Percentiles rank a stretch among this genome's conserved stretches.
Evolutionary conservation across 1,140 invertebrate genomes (phyloP).

Genomic region (Drosophila pseudoobscura): DNA sequence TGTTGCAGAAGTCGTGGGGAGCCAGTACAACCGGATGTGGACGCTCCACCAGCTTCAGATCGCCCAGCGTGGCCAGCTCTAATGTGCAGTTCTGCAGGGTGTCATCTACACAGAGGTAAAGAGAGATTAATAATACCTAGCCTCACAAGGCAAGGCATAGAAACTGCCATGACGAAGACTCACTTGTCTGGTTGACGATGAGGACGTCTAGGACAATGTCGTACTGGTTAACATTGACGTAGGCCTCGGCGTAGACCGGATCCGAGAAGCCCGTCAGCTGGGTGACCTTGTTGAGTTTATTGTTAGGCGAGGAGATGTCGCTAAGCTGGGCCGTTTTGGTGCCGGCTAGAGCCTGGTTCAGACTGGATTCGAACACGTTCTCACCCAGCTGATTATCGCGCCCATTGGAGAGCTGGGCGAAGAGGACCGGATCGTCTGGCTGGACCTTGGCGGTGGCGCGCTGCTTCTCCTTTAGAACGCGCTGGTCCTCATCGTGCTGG

Average conservation of each 20-base stretch:
- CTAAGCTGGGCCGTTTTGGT: conserved; percentile 83
- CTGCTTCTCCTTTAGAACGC: conserved; percentile 86
- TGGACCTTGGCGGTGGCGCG: conserved; percentile 90
- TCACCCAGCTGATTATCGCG: conserved; percentile 90
- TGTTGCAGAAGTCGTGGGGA: conserved; percentile 98
- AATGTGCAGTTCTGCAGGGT: conserved; percentile 99
- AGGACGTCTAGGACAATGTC: conserved; percentile 98
- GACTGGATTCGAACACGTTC: conserved; percentile 97
- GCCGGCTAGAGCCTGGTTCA: conserved; percentile 95
- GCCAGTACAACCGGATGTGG: conserved; percentile 97
- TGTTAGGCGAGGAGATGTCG: conserved; percentile 85
- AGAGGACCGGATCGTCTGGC: conserved; percentile 94
- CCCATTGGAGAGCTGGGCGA: conserved; percentile 91
- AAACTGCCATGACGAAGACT: conserved; percentile 3
- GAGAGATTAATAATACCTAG: not conserved
- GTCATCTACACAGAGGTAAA: conserved; percentile 85
- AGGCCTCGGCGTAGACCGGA: conserved; percentile 99
- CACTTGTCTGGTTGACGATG: conserved; percentile 98
- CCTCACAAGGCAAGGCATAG: not conserved
- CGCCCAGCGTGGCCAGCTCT: conserved; percentile 98
- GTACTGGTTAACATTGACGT: conserved; percentile 99
- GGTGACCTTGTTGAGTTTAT: conserved; percentile 94
- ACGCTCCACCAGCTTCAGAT: conserved; percentile 98
- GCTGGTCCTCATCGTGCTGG: conserved; percentile 86
- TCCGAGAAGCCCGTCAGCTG: conserved; percentile 99